Conservation (phyloP, 2,113 vertebrate genomes). For the Rutilus rutilus region DNA sequence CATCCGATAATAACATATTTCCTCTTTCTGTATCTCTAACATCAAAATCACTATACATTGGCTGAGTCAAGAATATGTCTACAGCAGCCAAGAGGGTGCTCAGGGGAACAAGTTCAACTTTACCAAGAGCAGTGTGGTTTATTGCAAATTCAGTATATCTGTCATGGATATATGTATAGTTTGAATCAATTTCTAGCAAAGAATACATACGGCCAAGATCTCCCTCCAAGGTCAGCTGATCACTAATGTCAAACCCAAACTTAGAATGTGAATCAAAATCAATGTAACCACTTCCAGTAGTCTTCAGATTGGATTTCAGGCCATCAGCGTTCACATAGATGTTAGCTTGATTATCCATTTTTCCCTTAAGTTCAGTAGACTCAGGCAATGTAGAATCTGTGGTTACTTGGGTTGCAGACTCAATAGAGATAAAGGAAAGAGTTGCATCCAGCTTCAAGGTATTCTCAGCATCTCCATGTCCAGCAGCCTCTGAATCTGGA, state of each 20-base stretch:
- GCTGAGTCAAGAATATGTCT: constrained; percentile 78
- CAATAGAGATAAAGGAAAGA: constrained; percentile 79
- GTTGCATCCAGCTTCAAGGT: constrained; percentile 81
- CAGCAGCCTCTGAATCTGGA: constrained; percentile 71
- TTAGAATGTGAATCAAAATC: constrained; percentile 59
- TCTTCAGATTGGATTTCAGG: constrained; percentile 77
- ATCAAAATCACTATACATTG: constrained; percentile 73
- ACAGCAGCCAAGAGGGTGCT: constrained; percentile 72
- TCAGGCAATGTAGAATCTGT: constrained; percentile 74
- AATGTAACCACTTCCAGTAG: constrained; percentile 74
- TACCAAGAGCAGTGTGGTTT: constrained; percentile 76
- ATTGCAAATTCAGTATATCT: constrained; percentile 67
- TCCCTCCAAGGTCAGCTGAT: constrained; percentile 81
- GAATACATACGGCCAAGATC: constrained; percentile 75
- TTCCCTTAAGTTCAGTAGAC: constrained; percentile 73
- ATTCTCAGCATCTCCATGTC: constrained; percentile 74
- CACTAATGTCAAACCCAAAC: constrained; percentile 76
- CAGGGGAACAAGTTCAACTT: constrained; percentile 76
- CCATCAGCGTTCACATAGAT: constrained; percentile 79
- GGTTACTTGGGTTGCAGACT: constrained; percentile 74
- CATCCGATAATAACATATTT: constrained; percentile 67
- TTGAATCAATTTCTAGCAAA: constrained; percentile 75
- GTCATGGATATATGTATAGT: constrained; percentile 69
- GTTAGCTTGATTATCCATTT: constrained; percentile 77
- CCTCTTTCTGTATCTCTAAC: constrained; percentile 54